Conservation (phyloP, 2,113 vertebrate species). For the Tachuris rubrigastra region DNA sequence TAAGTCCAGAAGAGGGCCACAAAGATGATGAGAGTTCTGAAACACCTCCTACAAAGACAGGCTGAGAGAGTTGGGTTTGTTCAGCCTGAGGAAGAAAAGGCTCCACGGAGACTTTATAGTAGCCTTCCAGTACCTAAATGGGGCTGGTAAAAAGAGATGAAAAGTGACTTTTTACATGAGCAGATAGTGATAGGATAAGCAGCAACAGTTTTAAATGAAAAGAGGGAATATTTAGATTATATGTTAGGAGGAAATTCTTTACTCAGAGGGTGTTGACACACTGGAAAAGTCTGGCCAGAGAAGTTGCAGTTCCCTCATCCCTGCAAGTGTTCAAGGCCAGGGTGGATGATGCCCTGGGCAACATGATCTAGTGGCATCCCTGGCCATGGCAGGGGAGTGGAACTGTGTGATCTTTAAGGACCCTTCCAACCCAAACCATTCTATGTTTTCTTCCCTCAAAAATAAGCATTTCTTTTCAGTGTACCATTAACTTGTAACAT, state of each 20-base stretch:
- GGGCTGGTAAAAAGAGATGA: background rate
- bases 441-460: background rate
- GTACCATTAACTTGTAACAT: background rate
- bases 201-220: background rate
- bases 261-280: background rate
- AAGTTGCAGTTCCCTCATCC: background rate
- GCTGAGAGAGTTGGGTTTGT: background rate
- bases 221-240: background rate
- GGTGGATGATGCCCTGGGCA: background rate
- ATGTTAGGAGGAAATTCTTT: background rate
- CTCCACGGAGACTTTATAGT: background rate
- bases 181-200: background rate
- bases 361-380: background rate
- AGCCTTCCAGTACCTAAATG: background rate
- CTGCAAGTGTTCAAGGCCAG: fast-evolving
- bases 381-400: background rate
- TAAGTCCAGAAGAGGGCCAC: background rate
- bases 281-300: background rate
- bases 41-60: background rate
- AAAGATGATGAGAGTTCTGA: background rate
- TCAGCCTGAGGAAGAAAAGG: background rate
- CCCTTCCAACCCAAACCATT: background rate
- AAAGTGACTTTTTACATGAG: background rate
- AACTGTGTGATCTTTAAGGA: background rate
- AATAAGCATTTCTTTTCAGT: background rate